phyloP scores from a whole-genome alignment of 2,888 invertebrate species.

The Ephialtes manifestator region DNA sequence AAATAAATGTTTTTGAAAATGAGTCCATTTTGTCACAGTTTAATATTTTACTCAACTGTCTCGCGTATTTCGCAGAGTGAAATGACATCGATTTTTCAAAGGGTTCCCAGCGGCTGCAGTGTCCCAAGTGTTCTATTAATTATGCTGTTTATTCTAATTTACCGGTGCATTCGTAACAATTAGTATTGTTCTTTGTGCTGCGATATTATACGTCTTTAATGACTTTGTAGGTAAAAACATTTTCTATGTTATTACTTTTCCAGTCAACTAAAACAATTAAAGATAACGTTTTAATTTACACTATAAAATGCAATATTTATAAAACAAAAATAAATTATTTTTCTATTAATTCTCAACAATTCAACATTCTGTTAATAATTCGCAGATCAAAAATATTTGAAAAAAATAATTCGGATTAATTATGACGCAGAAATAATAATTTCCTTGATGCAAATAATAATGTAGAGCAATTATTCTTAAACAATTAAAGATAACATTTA shows the following conservation, averaged over 20 bases:
- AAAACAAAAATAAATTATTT: too few relatives aligned
- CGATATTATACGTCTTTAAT: conserved; percentile 10
- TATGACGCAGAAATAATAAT: too few relatives aligned
- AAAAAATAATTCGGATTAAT: too few relatives aligned
- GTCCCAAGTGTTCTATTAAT: conserved; percentile 50
- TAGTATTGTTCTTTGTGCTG: conserved; percentile 8
- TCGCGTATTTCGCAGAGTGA: background rate
- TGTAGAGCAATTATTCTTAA: too few relatives aligned
- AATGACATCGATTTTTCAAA: conserved; percentile 23
- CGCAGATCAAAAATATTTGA: too few relatives aligned
- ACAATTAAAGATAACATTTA: background rate
- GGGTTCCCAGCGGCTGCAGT: background rate
- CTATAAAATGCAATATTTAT: background rate
- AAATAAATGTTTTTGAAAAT: background rate
- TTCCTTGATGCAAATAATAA: too few relatives aligned
- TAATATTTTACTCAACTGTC: background rate
- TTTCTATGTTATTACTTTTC: background rate
- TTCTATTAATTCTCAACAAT: too few relatives aligned
- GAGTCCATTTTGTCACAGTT: background rate
- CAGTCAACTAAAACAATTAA: background rate
- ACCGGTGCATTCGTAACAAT: conserved; percentile 30
- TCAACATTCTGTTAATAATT: too few relatives aligned
- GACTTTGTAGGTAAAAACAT: background rate
- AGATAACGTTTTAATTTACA: background rate
- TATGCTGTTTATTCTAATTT: conserved; percentile 34